A percentile compares a stretch with the other conserved stretches of the same genome.
Evolutionary conservation across 2,888 invertebrate species (phyloP).

Genomic region (Lycaena phlaeas): DNA sequence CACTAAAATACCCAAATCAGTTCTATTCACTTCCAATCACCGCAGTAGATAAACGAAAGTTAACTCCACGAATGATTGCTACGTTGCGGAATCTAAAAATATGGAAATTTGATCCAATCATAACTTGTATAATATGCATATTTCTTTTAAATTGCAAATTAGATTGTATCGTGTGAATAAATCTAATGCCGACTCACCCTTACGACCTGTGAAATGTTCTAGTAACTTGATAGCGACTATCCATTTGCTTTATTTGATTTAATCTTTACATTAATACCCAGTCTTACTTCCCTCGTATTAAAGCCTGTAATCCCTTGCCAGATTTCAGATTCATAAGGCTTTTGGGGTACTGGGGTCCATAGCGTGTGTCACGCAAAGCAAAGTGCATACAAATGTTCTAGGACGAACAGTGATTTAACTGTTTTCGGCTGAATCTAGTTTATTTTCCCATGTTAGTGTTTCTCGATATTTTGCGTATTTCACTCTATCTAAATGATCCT

Average conservation of each 20-base stretch:
- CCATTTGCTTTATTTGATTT: slow-evolving; percentile 10
- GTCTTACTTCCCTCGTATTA: background rate
- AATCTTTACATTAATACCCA: slow-evolving; percentile 10
- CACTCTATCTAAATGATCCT: too few species aligned
- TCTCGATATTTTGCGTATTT: too few species aligned
- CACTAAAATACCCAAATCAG: too few species aligned
- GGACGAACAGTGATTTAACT: slow-evolving; percentile 48
- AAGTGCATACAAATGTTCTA: slow-evolving; percentile 51
- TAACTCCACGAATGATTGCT: too few species aligned
- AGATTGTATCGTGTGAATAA: slow-evolving; percentile 2
- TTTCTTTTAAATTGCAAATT: slow-evolving; percentile 5
- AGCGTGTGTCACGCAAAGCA: slow-evolving; percentile 56
- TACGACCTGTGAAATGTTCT: slow-evolving; percentile 41
- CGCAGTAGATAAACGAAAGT: too few species aligned
- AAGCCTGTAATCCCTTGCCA: slow-evolving; percentile 9
- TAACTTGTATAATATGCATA: too few species aligned
- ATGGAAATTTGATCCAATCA: too few species aligned
- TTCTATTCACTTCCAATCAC: too few species aligned
- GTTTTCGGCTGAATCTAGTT: slow-evolving; percentile 7
- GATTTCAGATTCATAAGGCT: slow-evolving; percentile 17
- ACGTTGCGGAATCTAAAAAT: too few species aligned
- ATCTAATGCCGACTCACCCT: slow-evolving; percentile 28
- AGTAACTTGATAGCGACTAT: slow-evolving; percentile 44
- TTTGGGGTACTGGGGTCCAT: slow-evolving; percentile 23
- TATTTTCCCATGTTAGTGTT: too few species aligned